Evolutionary conservation across 2,797 vertebrate species (phyloP).

Genomic region (Anniella stebbinsi): DNA sequence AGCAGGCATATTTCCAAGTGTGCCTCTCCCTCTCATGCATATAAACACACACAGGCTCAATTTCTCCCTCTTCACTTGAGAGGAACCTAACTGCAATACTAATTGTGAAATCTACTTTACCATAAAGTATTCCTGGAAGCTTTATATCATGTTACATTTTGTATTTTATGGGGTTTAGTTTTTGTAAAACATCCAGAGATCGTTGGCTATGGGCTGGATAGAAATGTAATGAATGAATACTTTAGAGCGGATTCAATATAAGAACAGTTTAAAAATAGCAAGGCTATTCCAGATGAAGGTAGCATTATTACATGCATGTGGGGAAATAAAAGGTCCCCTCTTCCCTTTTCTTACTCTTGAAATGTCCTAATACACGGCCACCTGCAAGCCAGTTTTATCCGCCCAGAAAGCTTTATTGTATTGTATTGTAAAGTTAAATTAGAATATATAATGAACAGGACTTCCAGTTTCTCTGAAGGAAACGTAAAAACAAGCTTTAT

Average conservation of each 20-base stretch:
- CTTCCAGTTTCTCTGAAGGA: background rate
- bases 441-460: background rate
- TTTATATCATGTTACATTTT: no score
- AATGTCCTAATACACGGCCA: background rate
- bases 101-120: background rate
- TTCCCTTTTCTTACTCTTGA: background rate
- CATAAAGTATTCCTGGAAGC: background rate
- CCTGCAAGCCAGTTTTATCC: background rate
- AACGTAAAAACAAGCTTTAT: background rate
- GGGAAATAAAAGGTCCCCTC: background rate
- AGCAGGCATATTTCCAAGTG: background rate
- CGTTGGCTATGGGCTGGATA: no score
- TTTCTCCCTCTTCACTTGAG: background rate
- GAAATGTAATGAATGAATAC: no score
- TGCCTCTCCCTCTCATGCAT: no score
- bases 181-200: no score
- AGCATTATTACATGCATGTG: no score
- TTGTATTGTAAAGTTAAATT: background rate
- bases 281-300: background rate
- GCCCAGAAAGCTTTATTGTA: background rate
- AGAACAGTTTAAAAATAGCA: background rate
- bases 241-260: no score
- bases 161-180: no score
- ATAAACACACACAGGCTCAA: background rate
- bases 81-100: background rate